Percentiles rank a stretch among this genome's conserved stretches.
These are phyloP conservation scores for Siphonodentalium dalli DNA, from an alignment of 2,888 invertebrate genomes.

Conservation along the genomic window DNA sequence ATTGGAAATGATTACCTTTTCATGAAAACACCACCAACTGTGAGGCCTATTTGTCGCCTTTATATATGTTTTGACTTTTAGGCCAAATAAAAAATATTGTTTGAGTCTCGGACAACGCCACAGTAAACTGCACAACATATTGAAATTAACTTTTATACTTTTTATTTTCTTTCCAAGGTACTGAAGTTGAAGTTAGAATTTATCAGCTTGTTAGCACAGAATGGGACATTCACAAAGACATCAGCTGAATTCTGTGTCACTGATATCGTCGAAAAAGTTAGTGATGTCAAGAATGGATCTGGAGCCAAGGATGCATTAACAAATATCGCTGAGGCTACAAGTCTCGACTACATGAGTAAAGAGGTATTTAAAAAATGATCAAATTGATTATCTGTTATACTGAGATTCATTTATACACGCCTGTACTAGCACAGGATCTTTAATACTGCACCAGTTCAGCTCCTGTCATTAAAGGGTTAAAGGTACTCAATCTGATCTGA, in stretches of 20 bases:
- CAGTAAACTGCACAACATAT: too few relatives aligned
- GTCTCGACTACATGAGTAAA: slow-evolving; percentile 77
- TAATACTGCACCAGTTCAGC: too few relatives aligned
- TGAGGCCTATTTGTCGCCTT: too few relatives aligned
- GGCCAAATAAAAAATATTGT: too few relatives aligned
- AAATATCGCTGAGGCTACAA: slow-evolving; percentile 80
- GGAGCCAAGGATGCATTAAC: slow-evolving; percentile 76
- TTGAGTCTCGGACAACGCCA: too few relatives aligned
- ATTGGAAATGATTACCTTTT: too few relatives aligned
- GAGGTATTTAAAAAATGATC: slow-evolving; percentile 64
- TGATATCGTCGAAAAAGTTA: slow-evolving; percentile 85
- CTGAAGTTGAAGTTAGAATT: slow-evolving; percentile 82
- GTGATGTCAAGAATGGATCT: slow-evolving; percentile 80
- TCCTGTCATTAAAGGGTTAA: too few relatives aligned
- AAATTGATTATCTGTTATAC: neutral
- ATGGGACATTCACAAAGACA: slow-evolving; percentile 69
- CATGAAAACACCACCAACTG: too few relatives aligned
- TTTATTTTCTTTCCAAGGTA: slow-evolving; percentile 67
- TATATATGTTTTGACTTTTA: too few relatives aligned
- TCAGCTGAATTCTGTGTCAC: slow-evolving; percentile 79
- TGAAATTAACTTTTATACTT: slow-evolving; percentile 19
- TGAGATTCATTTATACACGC: neutral
- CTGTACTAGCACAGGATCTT: too few relatives aligned
- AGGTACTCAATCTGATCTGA: too few relatives aligned
- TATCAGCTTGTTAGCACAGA: slow-evolving; percentile 80